A percentile compares a stretch with the other conserved stretches of the same genome.
phyloP scores from a whole-genome alignment of 1,140 invertebrate genomes.

The Solenopsis invicta region DNA sequence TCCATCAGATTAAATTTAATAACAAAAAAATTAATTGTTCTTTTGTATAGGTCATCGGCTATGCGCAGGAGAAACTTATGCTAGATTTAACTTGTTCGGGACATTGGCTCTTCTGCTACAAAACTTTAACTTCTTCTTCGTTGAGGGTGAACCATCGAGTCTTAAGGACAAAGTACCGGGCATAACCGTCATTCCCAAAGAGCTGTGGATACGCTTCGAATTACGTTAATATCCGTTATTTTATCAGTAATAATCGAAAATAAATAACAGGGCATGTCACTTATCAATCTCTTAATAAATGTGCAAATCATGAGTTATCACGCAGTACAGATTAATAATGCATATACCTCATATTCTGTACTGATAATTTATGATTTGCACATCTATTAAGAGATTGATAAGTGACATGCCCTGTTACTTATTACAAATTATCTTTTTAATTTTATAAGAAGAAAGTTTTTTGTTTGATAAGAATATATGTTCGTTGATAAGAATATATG shows the following conservation, averaged over 20 bases:
- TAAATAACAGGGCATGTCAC: background rate
- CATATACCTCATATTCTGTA: background rate
- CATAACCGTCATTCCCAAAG: conserved; percentile 79
- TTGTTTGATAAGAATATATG: background rate
- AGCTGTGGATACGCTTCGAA: conserved; percentile 81
- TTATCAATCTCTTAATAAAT: background rate
- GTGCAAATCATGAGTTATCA: background rate
- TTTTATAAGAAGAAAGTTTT: background rate
- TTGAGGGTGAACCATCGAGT: conserved; percentile 80
- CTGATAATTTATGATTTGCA: background rate
- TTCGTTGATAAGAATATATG: too few relatives aligned
- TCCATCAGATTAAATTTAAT: background rate
- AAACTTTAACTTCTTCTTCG: conserved; percentile 87
- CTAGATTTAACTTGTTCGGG: conserved; percentile 90
- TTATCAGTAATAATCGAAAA: too few relatives aligned
- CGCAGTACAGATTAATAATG: too few relatives aligned
- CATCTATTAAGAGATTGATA: background rate
- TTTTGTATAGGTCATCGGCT: conserved; percentile 88
- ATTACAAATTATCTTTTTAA: background rate
- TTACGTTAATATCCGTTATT: conserved; percentile 48
- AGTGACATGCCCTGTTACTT: background rate
- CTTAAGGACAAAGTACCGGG: conserved; percentile 81
- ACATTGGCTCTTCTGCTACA: conserved; percentile 90
- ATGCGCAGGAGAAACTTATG: conserved; percentile 92
- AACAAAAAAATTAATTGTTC: conserved; percentile 16